Evolutionary conservation across 2,113 vertebrate genomes (phyloP).

Genomic region (Halichoeres trimaculatus): DNA sequence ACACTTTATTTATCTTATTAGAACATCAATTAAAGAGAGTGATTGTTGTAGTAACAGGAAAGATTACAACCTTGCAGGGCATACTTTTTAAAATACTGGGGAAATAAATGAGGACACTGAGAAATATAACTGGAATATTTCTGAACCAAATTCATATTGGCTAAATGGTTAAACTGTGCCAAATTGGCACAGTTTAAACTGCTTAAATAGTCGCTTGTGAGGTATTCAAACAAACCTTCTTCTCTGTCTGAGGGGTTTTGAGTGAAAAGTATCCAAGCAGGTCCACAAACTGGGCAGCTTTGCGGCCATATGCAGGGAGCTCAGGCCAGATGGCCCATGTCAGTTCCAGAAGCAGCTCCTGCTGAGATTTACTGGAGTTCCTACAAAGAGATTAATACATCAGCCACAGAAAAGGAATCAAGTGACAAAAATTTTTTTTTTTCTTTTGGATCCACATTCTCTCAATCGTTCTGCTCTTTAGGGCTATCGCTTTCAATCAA

Average conservation of each 20-base stretch:
- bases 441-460: not conserved
- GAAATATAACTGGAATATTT: not conserved
- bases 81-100: not conserved
- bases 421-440: not conserved
- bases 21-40: not conserved
- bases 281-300: conserved; percentile 98
- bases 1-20: not conserved
- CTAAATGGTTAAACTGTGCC: no score
- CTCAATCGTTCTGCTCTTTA: not conserved
- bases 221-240: conserved; percentile 85
- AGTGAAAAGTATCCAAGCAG: conserved; percentile 98
- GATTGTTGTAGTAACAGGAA: not conserved
- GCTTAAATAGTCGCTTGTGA: not conserved
- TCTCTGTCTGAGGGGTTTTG: conserved; percentile 98
- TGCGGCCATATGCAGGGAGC: conserved; percentile 96
- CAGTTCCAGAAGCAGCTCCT: conserved; percentile 94
- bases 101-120: not conserved
- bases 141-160: no score
- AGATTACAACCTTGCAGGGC: not conserved
- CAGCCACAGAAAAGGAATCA: not conserved
- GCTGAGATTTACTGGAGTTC: conserved; percentile 96
- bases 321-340: conserved; percentile 99
- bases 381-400: conserved; percentile 70
- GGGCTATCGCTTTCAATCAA: not conserved
- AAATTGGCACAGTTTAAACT: not conserved